A percentile compares a stretch with the other conserved stretches of the same genome.
These are phyloP conservation scores for Zaprionus vittiger DNA, from an alignment of 1,140 invertebrate species.

Conservation along the genomic window DNA sequence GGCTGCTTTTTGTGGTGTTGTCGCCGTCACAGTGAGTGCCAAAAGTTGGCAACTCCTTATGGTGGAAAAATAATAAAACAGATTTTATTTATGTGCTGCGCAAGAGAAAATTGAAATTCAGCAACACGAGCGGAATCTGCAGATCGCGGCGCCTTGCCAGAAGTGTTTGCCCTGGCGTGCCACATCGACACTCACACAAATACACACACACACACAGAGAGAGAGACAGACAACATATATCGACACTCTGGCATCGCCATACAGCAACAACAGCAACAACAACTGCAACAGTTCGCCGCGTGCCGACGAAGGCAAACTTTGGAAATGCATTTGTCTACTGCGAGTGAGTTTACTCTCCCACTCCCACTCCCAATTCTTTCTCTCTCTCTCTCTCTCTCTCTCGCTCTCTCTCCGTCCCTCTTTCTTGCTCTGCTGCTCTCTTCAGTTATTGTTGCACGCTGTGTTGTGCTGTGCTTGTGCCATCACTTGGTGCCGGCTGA, in stretches of 20 bases:
- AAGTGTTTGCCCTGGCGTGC: constrained; percentile 36
- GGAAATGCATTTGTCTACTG: constrained; percentile 36
- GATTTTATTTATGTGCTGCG: constrained; percentile 79
- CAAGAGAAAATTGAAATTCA: constrained; percentile 75
- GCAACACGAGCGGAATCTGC: constrained; percentile 53
- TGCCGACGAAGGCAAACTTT: constrained; percentile 26
- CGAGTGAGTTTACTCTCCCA: not conserved
- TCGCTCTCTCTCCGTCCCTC: not conserved
- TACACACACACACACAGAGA: constrained; percentile 3
- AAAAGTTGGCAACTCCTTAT: constrained; percentile 57
- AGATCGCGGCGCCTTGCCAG: constrained; percentile 44
- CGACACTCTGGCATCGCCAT: constrained; percentile 1
- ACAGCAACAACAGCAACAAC: too few species aligned
- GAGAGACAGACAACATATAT: constrained; percentile 13
- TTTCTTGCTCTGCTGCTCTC: not conserved
- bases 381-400: not conserved
- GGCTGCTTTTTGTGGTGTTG: constrained; percentile 1
- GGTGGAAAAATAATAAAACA: constrained; percentile 73
- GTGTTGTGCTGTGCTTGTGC: constrained; percentile 13
- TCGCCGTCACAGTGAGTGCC: constrained; percentile 2
- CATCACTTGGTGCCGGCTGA: constrained; percentile 9
- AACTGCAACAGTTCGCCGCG: not conserved
- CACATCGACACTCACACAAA: constrained; percentile 11
- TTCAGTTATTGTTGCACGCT: constrained; percentile 29
- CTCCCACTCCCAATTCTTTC: not conserved